Evolutionary conservation across 2,797 vertebrate genomes (phyloP), one percentile per base, ranked within the genome.

Genomic region (Cuculus canorus): DNA sequence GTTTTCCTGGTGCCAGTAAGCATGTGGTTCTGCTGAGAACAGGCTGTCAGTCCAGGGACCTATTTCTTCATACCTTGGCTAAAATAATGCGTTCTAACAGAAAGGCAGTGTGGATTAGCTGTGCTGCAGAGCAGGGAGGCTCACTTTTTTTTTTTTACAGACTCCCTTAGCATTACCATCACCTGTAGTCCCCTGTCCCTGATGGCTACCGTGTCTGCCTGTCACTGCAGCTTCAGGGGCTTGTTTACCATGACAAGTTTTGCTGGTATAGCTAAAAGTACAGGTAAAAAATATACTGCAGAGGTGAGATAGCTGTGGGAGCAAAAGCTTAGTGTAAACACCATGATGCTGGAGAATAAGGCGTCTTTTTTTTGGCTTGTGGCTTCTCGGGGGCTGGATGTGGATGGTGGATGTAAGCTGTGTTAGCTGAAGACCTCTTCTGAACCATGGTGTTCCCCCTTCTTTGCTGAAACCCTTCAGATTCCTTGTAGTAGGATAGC

Each of bases 1-100:
- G 82, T 94, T 94, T 83, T 77, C 57, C 25, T 33, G 37, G 37
- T 93, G 86, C 91, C 82, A 77, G 68, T 82, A 77, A 91, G 61
- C 53, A 25, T 17, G 32, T 84, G 73, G 66, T 30, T 66, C 61
- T 88, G 72, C 53, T 56, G 70, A 76, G 93, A 89, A 45, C 54
- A 50, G 32, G 23, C 76, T 93, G 82, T 59, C 79, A 30, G 85
- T 60, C 87, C 24, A 27, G 66, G 77, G 68, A 43, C 33, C 10
- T 41, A 7, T 92, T 92, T 96, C 83, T 86, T 90, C 70, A 84
- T 50, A 76, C 50, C 63, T 86, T 71, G 53, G 52, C 72, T 79
- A 15, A 75, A 88, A 66, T 39, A 73, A 35, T 2, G 0, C 7
- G 14, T 83, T 47, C 54, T 86, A 37, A 27, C 33, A 60, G 57